Base-by-base conservation (phyloP, 1,140 invertebrate genomes). In the Rhizoglyphus robini region DNA sequence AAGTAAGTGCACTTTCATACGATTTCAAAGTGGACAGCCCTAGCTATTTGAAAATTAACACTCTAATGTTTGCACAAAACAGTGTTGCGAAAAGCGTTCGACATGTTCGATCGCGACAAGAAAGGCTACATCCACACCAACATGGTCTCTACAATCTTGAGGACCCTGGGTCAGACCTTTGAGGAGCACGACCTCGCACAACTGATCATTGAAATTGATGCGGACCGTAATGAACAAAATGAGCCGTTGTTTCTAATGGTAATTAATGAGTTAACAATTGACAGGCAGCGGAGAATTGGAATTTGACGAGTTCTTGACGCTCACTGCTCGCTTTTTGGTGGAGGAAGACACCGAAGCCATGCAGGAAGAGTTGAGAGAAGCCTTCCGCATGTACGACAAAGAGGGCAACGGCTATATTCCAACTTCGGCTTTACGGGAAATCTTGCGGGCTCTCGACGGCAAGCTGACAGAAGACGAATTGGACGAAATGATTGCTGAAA, bases 401-500 rank as follows among this genome's bases (percentile, higher is more conserved):
- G 72, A 72, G 86, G 88, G 89, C 70, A 93, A 94, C 75, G 91
- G 91, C 74, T 96, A 92, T 79, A 96, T 96, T 79, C 89, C 90
- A 71, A 94, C 92, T 31, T 86, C 87, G 32, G 90, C 88, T 74
- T 79, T 96, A 67, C 83, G 86, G 69, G 91, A 95, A 78, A 95
- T 96, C 73, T 79, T 96, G 15, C 81, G 87, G 49, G 91, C 94
- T 75, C 77, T 96, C 66, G 91, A 96, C 72, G 90, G 94, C 73
- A 90, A 92, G 75, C 79, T 96, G 49, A 93, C 90, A 36, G 85
- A 92, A 66, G 84, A 88, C 65, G 91, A 95, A 76, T 80, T 96
- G 69, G 89, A 95, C 72, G 88, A 90, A 74, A 93, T 95, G 83
- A 95, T 96, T 74, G 88, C 91, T 73, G 92, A 96, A 82, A 95